Evolutionary conservation across 2,888 invertebrate species (phyloP).

Genomic region (Smittia aterrima): DNA sequence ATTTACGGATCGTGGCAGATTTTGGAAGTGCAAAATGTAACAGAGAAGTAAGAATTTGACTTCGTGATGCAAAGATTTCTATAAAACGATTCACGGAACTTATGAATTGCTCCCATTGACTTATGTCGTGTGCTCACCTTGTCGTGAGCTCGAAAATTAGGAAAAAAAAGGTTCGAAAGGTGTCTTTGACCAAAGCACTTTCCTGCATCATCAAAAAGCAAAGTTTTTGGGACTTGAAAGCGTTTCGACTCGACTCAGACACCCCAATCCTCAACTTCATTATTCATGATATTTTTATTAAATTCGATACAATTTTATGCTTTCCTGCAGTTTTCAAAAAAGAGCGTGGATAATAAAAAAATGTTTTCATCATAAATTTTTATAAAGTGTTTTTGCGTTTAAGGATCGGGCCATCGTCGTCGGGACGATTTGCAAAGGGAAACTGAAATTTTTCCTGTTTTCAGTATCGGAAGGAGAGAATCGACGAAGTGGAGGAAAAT

Average conservation of each 20-base stretch:
- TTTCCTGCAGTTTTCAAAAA: constrained; percentile 16
- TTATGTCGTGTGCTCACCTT: too few species aligned
- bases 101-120: too few species aligned
- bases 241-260: background rate
- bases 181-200: too few species aligned
- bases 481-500: background rate
- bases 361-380: constrained; percentile 21
- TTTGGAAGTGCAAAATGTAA: too few species aligned
- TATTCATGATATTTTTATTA: constrained; percentile 7
- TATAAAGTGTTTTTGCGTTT: constrained; percentile 11
- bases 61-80: too few species aligned
- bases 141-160: too few species aligned
- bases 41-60: too few species aligned
- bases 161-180: too few species aligned
- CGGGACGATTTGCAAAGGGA: background rate
- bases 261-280: background rate
- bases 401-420: background rate
- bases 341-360: background rate
- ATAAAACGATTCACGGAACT: too few species aligned
- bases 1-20: too few species aligned
- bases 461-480: background rate
- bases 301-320: constrained; percentile 11
- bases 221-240: too few species aligned
- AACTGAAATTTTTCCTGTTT: background rate
- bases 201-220: too few species aligned